Evolutionary conservation across 2,888 invertebrate genomes (phyloP), one percentile per base, ranked within the genome.

Genomic region (Amblyjoppa fuscipennis): DNA sequence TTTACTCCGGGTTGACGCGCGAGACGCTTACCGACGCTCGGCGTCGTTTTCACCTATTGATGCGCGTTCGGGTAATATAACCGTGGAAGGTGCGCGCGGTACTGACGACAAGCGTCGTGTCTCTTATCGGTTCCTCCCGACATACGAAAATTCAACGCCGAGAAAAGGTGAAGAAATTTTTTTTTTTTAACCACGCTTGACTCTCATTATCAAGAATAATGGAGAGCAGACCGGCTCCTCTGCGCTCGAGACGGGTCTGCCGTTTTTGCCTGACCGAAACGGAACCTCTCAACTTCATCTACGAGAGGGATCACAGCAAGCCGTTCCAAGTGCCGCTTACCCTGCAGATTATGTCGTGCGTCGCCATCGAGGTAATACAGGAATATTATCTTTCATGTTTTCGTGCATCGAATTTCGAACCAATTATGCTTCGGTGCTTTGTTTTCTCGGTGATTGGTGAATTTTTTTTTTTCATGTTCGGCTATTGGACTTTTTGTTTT

Each of bases 261-360:
- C 96, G 97, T 89, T 97, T 97, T 94, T 97, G 97, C 94, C 95
- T 97, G 90, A 94, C 95, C 85, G 96, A 96, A 92, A 95, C 96
- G 89, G 95, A 95, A 87, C 95, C 96, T 81, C 94, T 97, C 86
- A 95, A 95, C 87, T 96, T 95, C 93, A 96, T 97, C 92, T 97
- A 96, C 93, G 96, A 96, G 89, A 95, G 95, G 90, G 95, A 95
- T 91, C 92, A 94, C 79, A 95, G 94, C 88, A 94, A 95, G 90
- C 96, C 96, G 93, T 95, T 96, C 91, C 94, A 95, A 84, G 96
- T 96, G 89, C 96, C 96, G 89, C 95, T 97, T 90, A 95, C 96
- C 79, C 94, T 97, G 89, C 97, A 97, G 95, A 96, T 97, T 91
- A 96, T 97, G 96, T 96, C 97, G 76, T 96, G 97, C 92, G 95